Evolutionary conservation across 2,888 invertebrate species (phyloP).

Genomic region (Carpatolechia fugitivella): DNA sequence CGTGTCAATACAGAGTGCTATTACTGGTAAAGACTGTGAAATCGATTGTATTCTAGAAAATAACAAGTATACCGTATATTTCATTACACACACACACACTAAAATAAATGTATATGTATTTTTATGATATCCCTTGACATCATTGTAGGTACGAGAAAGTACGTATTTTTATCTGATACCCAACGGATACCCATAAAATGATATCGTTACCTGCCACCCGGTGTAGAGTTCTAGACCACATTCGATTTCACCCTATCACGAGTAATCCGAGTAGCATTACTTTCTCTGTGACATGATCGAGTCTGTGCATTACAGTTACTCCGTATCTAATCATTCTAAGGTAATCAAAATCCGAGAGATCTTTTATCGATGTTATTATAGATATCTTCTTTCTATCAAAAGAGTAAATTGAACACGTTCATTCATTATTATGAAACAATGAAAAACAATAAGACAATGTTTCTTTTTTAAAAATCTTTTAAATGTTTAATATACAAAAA

Average conservation of each 20-base stretch:
- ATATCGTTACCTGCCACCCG: too few relatives aligned
- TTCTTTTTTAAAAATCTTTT: too few relatives aligned
- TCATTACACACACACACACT: too few relatives aligned
- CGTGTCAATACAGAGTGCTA: neutral
- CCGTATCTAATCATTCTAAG: conserved; percentile 34
- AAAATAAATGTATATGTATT: too few relatives aligned
- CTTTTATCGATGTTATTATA: neutral
- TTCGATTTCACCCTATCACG: conserved; percentile 2
- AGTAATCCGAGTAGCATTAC: conserved; percentile 14
- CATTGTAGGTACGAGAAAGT: too few relatives aligned
- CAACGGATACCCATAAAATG: neutral
- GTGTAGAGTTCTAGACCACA: neutral
- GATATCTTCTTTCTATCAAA: neutral
- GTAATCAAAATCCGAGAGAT: conserved; percentile 14
- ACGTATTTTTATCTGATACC: neutral
- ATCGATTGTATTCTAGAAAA: neutral
- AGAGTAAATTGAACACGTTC: neutral
- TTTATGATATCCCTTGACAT: too few relatives aligned
- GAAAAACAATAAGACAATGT: too few relatives aligned
- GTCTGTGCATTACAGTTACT: conserved; percentile 30
- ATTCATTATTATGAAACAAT: neutral
- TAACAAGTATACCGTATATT: neutral
- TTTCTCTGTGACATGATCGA: conserved; percentile 31
- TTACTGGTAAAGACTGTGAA: neutral
- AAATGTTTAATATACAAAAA: too few relatives aligned